A percentile compares a stretch with the other conserved stretches of the same genome.
phyloP scores from a whole-genome alignment of 1,140 invertebrate genomes.

The Drosophila quadrilineata region DNA sequence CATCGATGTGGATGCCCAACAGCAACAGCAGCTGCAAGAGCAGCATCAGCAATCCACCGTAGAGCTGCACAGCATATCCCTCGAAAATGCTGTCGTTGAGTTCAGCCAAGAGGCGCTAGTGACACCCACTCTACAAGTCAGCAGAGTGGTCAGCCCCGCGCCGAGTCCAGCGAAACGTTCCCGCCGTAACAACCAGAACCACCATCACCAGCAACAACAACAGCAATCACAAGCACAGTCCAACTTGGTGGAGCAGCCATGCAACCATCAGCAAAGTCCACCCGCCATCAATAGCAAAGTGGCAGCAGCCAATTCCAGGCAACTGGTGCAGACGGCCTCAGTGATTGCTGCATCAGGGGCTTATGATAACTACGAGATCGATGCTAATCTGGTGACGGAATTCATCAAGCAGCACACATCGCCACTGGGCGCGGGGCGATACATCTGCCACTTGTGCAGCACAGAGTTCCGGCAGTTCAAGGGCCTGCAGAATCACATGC shows the following conservation, averaged over 20 bases:
- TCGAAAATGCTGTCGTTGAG: constrained; percentile 64
- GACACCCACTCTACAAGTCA: constrained; percentile 24
- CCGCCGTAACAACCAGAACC: constrained; percentile 23
- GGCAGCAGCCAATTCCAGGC: constrained; percentile 63
- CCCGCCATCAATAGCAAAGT: constrained; percentile 58
- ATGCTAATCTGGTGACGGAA: constrained; percentile 73
- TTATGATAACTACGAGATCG: constrained; percentile 72
- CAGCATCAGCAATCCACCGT: constrained; percentile 39
- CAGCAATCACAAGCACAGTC: constrained; percentile 11
- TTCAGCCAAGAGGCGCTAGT: constrained; percentile 54
- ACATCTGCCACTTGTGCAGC: constrained; percentile 84
- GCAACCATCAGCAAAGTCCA: constrained; percentile 50
- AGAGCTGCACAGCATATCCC: constrained; percentile 53
- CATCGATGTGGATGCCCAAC: constrained; percentile 44
- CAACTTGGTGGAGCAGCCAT: constrained; percentile 45
- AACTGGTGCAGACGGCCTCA: constrained; percentile 70
- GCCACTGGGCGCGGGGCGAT: constrained; percentile 81
- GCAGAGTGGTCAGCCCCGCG: constrained; percentile 50
- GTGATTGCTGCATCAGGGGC: constrained; percentile 69
- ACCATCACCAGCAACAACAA: too few species aligned
- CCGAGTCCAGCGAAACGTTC: constrained; percentile 53
- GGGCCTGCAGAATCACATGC: constrained; percentile 84
- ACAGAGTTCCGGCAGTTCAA: constrained; percentile 84
- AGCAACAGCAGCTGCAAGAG: constrained; percentile 37
- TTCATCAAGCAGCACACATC: constrained; percentile 76